Conservation (phyloP, 2,113 vertebrate genomes). For the Stictonetta naevosa region DNA sequence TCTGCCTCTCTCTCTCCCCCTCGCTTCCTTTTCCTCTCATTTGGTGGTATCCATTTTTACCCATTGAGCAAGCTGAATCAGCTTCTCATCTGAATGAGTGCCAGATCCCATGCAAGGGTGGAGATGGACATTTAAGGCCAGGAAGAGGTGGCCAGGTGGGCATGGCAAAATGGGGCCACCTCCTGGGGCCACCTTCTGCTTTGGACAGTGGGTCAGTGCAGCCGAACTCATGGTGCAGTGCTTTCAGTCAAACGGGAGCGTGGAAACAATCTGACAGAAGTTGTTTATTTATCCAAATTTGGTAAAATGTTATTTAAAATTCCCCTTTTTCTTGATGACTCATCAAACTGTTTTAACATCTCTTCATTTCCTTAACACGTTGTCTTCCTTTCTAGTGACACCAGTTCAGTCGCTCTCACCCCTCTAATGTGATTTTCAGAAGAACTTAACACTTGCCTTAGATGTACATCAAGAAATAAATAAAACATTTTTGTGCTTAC, state of each 20-base stretch:
- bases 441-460: not conserved
- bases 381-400: not conserved
- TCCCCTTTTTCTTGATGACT: not conserved
- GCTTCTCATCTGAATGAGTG: not conserved
- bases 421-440: not conserved
- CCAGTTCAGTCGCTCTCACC: not conserved
- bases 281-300: not conserved
- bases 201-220: not conserved
- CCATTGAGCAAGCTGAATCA: not conserved
- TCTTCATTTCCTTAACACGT: not conserved
- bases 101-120: not conserved
- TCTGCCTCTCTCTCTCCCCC: not conserved
- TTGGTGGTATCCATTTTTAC: not conserved
- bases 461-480: not conserved
- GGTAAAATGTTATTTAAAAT: not conserved
- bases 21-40: not conserved
- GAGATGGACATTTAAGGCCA: not conserved
- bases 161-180: accelerated
- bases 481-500: not conserved
- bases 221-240: not conserved
- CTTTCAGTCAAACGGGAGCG: not conserved
- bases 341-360: not conserved
- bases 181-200: not conserved
- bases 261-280: not conserved
- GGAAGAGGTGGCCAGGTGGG: not conserved